A percentile compares a stretch with the other conserved stretches of the same genome.
phyloP scores from a whole-genome alignment of 2,113 vertebrate species.

The Callaeas wilsoni region DNA sequence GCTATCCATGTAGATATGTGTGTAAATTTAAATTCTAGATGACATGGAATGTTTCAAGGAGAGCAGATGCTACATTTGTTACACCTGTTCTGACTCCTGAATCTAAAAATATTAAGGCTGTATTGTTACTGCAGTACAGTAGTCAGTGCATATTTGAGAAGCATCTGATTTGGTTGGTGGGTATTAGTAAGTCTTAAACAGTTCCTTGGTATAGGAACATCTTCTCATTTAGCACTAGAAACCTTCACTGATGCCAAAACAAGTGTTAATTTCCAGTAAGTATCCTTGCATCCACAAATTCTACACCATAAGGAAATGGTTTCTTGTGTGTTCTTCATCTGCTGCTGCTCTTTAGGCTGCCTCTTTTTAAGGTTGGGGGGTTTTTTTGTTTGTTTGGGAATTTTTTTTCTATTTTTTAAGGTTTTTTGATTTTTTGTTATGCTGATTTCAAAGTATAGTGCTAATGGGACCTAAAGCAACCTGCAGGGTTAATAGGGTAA shows the following conservation, averaged over 20 bases:
- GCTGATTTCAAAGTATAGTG: neutral
- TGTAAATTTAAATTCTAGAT: neutral
- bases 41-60: rapidly evolving
- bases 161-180: neutral
- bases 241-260: neutral
- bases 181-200: neutral
- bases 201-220: neutral
- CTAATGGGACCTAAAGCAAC: neutral
- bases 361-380: too few species aligned
- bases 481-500: neutral
- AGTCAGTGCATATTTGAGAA: neutral
- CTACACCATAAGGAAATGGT: neutral
- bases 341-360: too few species aligned
- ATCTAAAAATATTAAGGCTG: neutral
- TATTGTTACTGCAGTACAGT: neutral
- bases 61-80: neutral
- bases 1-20: neutral
- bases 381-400: too few species aligned
- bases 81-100: neutral
- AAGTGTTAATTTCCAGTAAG: neutral
- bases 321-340: neutral
- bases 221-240: neutral
- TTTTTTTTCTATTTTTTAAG: too few species aligned
- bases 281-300: neutral
- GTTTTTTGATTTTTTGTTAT: neutral